Conservation (phyloP, 35 echinoderm and acorn worm species). For the Ophiothrix spiculata region DNA sequence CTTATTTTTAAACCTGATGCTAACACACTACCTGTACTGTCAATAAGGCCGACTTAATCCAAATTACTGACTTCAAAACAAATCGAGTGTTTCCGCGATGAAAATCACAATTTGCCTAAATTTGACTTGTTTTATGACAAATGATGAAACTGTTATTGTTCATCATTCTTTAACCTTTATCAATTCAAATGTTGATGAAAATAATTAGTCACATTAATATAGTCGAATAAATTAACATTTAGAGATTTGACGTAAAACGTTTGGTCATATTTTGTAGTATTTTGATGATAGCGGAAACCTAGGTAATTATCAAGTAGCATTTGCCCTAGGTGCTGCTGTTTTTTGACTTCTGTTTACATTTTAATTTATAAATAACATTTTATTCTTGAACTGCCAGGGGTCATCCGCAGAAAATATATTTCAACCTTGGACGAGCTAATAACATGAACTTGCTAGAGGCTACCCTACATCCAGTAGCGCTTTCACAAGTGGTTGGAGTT, state of each 20-base stretch:
- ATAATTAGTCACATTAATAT: no score
- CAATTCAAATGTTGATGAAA: no score
- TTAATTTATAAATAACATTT: not conserved
- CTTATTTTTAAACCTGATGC: no score
- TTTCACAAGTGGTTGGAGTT: not conserved
- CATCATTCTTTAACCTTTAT: no score
- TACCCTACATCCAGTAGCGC: not conserved
- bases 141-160: no score
- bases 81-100: no score
- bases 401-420: not conserved
- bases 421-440: slow-evolving; percentile 8
- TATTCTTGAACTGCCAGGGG: not conserved
- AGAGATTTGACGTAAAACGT: not conserved
- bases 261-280: not conserved
- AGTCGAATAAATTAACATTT: slow-evolving; percentile 2
- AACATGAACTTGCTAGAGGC: not conserved
- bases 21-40: no score
- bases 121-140: no score
- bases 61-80: no score
- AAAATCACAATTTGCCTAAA: no score
- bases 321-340: not conserved
- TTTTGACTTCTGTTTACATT: not conserved
- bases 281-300: not conserved
- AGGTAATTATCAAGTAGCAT: not conserved
- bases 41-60: no score